Evolutionary conservation across 2,888 invertebrate species (phyloP), one percentile per base, ranked within the genome.

Genomic region (Pristionchus japonicus): DNA sequence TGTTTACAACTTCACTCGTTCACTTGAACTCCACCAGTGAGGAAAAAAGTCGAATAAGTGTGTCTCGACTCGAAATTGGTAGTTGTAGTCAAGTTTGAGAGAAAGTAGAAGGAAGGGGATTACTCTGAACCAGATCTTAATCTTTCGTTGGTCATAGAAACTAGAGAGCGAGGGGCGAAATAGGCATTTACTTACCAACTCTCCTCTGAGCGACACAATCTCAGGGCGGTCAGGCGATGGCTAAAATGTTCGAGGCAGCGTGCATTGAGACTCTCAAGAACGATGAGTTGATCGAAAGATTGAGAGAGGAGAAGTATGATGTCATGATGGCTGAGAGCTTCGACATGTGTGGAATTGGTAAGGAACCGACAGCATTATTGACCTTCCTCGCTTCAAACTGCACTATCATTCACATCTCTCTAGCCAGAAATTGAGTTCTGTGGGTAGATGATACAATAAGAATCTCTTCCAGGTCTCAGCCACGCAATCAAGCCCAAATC

Each of bases 311-410:
- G 43, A 77, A 77, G 20, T 77, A 43, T 27, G 77, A 77, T 77
- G 77, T 77, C 1, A 77, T 77, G 77, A 77, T 77, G 77, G 77
- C 77, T 4, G 77, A 77, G 43, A 77, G 43, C 43, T 77, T 77
- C 27, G 77, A 77, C 17, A 77, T 77, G 77, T 77, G 77, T 15
- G 77, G 77, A 77, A 27, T 77, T 9, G 77, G 77, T 77, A 11
- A 1, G 74, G 9, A 31, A 64, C 7, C 15, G 3, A 43, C 43
- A 43, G 7, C 6, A 43, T 43, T 43, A 11, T 43, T 43, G 11
- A 9, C 43, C 43, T n/a, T n/a, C n/a, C n/a, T n/a, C n/a, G n/a
- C n/a, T n/a, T n/a, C n/a, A n/a, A n/a, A n/a, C n/a, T n/a, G n/a
- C n/a, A n/a, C n/a, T n/a, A n/a, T n/a, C n/a, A n/a, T n/a, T n/a